These are phyloP conservation scores for Arizona elegans DNA, from an alignment of 2,113 vertebrate species.

Conservation along the genomic window DNA sequence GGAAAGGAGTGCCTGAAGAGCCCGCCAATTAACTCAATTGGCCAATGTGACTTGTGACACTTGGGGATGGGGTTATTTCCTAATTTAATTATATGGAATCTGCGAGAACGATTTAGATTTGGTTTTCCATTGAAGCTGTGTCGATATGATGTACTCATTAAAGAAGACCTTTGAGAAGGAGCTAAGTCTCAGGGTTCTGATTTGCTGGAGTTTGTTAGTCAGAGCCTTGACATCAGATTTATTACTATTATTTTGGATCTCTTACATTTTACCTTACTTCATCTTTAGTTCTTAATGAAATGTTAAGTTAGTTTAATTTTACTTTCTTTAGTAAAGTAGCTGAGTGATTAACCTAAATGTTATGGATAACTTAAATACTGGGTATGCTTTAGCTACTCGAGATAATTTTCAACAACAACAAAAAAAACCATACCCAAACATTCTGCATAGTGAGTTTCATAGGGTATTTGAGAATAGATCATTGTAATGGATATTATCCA, in stretches of 20 bases:
- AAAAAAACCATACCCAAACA: neutral
- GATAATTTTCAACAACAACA: neutral
- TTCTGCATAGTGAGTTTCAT: neutral
- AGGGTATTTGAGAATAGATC: neutral
- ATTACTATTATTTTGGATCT: neutral
- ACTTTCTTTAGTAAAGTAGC: neutral
- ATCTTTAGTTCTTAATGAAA: neutral
- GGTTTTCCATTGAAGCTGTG: too few species aligned
- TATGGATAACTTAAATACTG: neutral
- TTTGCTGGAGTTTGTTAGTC: too few species aligned
- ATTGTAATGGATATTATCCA: neutral
- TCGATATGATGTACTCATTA: too few species aligned
- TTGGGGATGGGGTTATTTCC: too few species aligned
- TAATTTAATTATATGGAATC: too few species aligned
- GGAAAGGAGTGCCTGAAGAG: too few species aligned
- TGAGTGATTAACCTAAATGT: neutral
- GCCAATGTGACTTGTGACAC: too few species aligned
- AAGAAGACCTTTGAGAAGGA: too few species aligned
- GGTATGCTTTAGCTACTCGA: neutral
- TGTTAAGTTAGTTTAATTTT: neutral
- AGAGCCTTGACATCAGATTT: too few species aligned
- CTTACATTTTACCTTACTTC: neutral
- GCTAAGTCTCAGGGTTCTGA: too few species aligned
- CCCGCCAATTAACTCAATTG: too few species aligned
- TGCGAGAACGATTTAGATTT: too few species aligned